Base-by-base conservation (phyloP, 1,140 invertebrate genomes). In the Venustaconcha ellipsiformis region DNA sequence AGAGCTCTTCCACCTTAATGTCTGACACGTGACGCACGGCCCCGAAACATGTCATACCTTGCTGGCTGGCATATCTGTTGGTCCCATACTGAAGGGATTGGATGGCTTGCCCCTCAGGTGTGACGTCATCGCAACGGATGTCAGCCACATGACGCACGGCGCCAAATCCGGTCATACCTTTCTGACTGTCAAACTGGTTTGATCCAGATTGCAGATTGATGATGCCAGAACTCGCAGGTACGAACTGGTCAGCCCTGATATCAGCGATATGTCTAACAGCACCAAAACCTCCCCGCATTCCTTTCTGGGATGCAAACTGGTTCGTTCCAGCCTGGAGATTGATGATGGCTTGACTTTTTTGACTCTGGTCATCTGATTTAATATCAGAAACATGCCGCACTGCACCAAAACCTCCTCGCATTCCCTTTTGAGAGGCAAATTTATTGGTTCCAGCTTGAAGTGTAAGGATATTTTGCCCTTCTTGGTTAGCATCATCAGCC, bases 391-490 rank as follows among this genome's bases (percentile, higher is more conserved):
- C 80, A 71, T 88, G 87, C 20, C 87, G 63, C 14, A 82, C 75
- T 5, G 79, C 81, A 12, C 87, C 87, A 66, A 87, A 81, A n/a
- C 67, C 76, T 48, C 37, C 37, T 48, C 37, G 37, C 86, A 97
- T 96, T 23, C 96, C 96, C 14, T 78, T 75, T 66, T 88, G 87
- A 14, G 81, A 83, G 3, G 85, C 87, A 23, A 88, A 87, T 90
- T 97, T 97, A 92, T 98, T 98, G 81, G 95, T 96, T 64, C 96
- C 96, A 85, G 97, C 96, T 88, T 98, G 97, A 26, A 98, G 92
- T 72, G 95, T 96, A 84, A 98, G 97, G 67, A 97, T 94, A 48
- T 93, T 93, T 82, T 97, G 95, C 3, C 96, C 95, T 37, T 96
- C 96, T 78, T 93, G 93, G 66, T 1, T 92, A 64, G 80, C 78